These are phyloP conservation scores for Falco berigora DNA, from an alignment of 2,797 vertebrate genomes.

Conservation along the genomic window DNA sequence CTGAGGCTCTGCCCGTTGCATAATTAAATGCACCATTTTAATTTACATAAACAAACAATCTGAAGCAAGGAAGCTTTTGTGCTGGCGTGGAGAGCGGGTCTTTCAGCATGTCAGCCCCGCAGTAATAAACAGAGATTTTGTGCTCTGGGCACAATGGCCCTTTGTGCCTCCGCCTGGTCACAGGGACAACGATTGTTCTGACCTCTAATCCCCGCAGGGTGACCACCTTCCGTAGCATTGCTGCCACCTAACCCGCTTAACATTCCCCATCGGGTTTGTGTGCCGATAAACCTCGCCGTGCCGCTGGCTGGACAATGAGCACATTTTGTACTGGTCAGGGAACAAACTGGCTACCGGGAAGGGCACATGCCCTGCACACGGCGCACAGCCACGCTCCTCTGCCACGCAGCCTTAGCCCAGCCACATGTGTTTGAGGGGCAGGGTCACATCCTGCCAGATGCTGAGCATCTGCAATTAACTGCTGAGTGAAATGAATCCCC, in stretches of 20 bases:
- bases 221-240: slow-evolving; percentile 68
- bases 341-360: background rate
- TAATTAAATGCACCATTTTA: slow-evolving; percentile 67
- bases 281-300: slow-evolving; percentile 43
- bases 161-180: slow-evolving; percentile 80
- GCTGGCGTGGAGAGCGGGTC: slow-evolving; percentile 71
- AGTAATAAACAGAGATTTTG: slow-evolving; percentile 81
- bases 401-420: rapidly evolving
- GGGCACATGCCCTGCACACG: background rate
- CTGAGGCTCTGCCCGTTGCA: slow-evolving; percentile 44
- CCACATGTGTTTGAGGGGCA: too few species aligned
- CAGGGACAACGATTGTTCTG: slow-evolving; percentile 78
- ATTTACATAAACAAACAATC: slow-evolving; percentile 76
- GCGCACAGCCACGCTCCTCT: rapidly evolving
- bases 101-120: slow-evolving; percentile 70
- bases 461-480: rapidly evolving
- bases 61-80: slow-evolving; percentile 72
- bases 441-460: background rate
- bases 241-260: slow-evolving; percentile 78
- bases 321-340: background rate
- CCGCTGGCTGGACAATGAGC: background rate
- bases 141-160: slow-evolving; percentile 77
- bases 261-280: slow-evolving; percentile 75
- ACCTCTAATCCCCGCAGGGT: slow-evolving; percentile 81
- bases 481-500: rapidly evolving